Evolutionary conservation across 2,797 vertebrate genomes (phyloP).

Genomic region (Chromobotia macracanthus): DNA sequence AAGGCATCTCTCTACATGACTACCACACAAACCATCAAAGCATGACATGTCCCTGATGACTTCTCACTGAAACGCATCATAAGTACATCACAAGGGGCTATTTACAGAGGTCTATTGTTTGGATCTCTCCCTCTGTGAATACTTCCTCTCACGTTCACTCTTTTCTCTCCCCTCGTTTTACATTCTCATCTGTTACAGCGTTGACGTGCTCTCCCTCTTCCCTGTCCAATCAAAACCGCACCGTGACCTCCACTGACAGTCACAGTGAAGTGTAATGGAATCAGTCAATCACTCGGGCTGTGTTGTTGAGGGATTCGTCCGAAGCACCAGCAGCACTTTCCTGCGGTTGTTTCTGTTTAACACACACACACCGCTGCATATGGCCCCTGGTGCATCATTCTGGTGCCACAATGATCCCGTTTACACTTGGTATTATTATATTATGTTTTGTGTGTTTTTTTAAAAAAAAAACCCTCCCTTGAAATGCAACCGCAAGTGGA

Average conservation of each 20-base stretch:
- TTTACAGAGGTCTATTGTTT: conserved; percentile 74
- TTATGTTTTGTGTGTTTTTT: no score
- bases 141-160: conserved; percentile 67
- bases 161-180: conserved; percentile 61
- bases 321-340: no score
- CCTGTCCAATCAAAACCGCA: conserved; percentile 24
- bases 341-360: neutral
- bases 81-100: conserved; percentile 69
- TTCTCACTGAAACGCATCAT: conserved; percentile 36
- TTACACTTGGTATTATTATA: neutral
- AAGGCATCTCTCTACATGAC: no score
- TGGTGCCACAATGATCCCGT: conserved; percentile 9
- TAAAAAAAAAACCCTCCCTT: no score
- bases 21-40: conserved; percentile 9
- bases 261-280: conserved; percentile 31
- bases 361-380: neutral
- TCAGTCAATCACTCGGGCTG: conserved; percentile 4
- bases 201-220: conserved; percentile 33
- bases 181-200: conserved; percentile 61
- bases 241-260: neutral
- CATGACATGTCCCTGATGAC: neutral
- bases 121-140: conserved; percentile 43
- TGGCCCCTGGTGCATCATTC: conserved; percentile 7
- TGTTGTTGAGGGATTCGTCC: conserved; percentile 6
- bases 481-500: no score